Evolutionary conservation across 2,113 vertebrate genomes (phyloP).

Genomic region (Odontophorus gujanensis): DNA sequence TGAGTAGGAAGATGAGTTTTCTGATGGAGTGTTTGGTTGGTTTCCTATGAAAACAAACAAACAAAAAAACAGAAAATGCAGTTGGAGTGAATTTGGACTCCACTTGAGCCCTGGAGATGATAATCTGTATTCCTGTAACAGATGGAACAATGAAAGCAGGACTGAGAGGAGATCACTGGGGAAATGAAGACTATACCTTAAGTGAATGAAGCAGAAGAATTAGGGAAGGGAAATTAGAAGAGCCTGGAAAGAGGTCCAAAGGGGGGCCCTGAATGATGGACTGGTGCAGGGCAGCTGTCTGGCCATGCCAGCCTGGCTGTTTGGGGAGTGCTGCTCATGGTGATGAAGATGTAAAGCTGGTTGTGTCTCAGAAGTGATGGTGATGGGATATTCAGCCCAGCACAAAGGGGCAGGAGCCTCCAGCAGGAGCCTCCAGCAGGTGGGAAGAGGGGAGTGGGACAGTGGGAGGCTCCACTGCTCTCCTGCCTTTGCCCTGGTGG

Average conservation of each 20-base stretch:
- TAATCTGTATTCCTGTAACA: not conserved
- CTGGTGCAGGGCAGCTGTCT: not conserved
- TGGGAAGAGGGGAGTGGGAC: not conserved
- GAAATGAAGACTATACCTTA: not conserved
- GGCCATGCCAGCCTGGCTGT: too few species aligned
- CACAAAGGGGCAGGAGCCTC: not conserved
- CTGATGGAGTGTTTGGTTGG: not conserved
- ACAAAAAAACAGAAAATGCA: not conserved
- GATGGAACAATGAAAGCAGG: not conserved
- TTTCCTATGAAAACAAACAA: not conserved
- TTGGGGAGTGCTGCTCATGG: rapidly evolving
- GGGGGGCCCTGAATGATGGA: not conserved
- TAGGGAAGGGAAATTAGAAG: not conserved
- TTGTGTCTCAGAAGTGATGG: rapidly evolving
- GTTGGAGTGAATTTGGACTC: not conserved
- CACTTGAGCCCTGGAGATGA: not conserved
- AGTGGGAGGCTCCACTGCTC: rapidly evolving
- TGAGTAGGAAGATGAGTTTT: not conserved
- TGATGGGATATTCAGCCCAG: not conserved
- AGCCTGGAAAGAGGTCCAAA: not conserved
- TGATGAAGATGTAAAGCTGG: not conserved
- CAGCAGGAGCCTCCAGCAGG: not conserved
- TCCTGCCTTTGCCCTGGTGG: not conserved
- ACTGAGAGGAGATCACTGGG: not conserved
- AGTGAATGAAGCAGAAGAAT: not conserved